Evolutionary conservation across 2,797 vertebrate species (phyloP).

Genomic region (Mormyrops attenuatus): DNA sequence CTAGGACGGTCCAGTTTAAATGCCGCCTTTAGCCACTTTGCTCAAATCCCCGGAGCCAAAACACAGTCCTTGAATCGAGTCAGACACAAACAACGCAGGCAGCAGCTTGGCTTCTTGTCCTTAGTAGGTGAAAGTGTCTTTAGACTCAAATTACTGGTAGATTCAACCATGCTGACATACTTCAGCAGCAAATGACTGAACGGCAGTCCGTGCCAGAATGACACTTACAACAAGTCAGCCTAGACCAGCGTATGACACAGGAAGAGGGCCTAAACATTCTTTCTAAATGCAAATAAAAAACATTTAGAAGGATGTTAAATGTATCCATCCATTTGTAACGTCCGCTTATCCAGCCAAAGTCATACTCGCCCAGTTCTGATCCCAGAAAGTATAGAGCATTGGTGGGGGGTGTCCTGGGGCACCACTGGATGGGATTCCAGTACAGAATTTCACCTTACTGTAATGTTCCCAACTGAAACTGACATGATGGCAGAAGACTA

Average conservation of each 20-base stretch:
- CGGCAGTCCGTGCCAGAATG: no score
- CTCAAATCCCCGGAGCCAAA: background rate
- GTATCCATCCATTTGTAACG: background rate
- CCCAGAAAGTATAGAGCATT: background rate
- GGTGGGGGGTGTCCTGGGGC: background rate
- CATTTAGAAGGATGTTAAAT: background rate
- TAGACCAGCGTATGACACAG: background rate
- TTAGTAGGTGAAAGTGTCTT: constrained; percentile 8
- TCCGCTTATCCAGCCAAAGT: background rate
- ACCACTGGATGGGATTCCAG: background rate
- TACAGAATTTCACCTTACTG: background rate
- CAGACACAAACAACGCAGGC: background rate
- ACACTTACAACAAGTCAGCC: background rate
- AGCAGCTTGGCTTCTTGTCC: background rate
- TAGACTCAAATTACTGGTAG: constrained; percentile 6
- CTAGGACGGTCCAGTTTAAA: background rate
- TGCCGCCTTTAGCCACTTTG: background rate
- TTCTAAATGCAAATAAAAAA: background rate
- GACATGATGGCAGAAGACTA: background rate
- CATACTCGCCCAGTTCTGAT: background rate
- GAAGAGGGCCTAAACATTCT: background rate
- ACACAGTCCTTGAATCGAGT: background rate
- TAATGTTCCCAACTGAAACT: background rate
- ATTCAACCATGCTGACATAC: background rate
- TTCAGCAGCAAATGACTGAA: background rate